A percentile compares a stretch with the other conserved stretches of the same genome.
Evolutionary conservation across 1,140 invertebrate genomes (phyloP).

Genomic region (Charaxes varanes): DNA sequence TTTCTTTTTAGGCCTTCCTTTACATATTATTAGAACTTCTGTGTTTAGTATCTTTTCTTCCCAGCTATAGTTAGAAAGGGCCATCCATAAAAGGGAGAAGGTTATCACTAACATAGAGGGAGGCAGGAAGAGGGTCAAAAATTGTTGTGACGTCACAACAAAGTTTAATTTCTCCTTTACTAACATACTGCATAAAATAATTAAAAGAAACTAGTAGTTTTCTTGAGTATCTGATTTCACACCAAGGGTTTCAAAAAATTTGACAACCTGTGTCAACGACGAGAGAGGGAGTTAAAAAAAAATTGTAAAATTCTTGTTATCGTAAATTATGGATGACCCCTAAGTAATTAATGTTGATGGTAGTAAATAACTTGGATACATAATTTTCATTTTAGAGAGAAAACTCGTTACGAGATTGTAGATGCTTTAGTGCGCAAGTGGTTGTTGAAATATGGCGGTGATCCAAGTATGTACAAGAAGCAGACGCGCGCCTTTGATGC

Average conservation of each 20-base stretch:
- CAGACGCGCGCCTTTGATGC: constrained; percentile 57
- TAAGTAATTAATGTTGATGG: not conserved
- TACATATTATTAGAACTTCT: not conserved
- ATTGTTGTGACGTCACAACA: no score
- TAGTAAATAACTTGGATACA: not conserved
- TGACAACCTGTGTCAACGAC: no score
- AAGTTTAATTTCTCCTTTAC: no score
- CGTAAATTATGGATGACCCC: not conserved
- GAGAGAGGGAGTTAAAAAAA: no score
- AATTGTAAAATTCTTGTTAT: not conserved
- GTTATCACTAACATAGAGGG: no score
- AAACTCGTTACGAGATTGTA: constrained; percentile 53
- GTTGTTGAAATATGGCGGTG: constrained; percentile 48
- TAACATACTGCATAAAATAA: no score
- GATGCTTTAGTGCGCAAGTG: constrained; percentile 50
- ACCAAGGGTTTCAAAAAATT: no score
- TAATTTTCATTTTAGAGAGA: constrained; percentile 24
- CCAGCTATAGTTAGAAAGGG: no score
- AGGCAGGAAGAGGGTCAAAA: no score
- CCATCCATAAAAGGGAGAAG: no score
- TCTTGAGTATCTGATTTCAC: no score
- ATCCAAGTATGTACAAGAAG: constrained; percentile 52
- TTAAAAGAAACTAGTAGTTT: no score
- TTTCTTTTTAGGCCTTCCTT: not conserved
- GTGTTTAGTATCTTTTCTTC: not conserved